Conservation (phyloP, 1,140 invertebrate genomes). For the Agrilus planipennis region DNA sequence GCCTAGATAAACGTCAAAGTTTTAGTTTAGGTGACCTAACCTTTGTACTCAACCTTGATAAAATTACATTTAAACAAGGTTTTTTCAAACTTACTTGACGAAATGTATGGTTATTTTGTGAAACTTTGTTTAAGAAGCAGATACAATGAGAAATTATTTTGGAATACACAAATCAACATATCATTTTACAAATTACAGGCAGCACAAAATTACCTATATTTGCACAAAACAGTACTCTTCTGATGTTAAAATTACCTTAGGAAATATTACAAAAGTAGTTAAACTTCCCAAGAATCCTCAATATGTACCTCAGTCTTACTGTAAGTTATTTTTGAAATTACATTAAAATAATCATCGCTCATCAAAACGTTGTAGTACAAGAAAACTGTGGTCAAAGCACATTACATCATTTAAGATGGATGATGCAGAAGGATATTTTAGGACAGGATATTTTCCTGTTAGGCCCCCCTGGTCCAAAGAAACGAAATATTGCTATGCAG, state of each 20-base stretch:
- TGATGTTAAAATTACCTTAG: conserved; percentile 62
- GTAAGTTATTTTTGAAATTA: conserved; percentile 43
- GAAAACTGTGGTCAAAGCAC: conserved; percentile 50
- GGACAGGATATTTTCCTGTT: conserved; percentile 94
- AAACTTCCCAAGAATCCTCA: conserved; percentile 53
- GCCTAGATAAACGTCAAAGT: too few species aligned
- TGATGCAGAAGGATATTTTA: conserved; percentile 85
- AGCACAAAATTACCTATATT: too few species aligned
- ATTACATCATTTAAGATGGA: conserved; percentile 80
- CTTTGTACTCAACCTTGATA: too few species aligned
- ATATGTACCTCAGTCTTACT: conserved; percentile 73
- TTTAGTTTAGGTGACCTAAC: too few species aligned
- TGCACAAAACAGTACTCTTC: too few species aligned
- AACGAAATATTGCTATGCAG: conserved; percentile 65
- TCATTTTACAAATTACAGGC: too few species aligned
- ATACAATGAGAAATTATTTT: too few species aligned
- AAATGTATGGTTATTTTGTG: too few species aligned
- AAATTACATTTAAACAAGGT: too few species aligned
- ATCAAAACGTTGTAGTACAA: conserved; percentile 15
- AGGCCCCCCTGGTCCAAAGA: conserved; percentile 72
- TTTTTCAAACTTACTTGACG: too few species aligned
- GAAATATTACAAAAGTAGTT: conserved; percentile 57
- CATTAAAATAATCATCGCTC: not conserved
- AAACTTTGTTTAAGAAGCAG: too few species aligned
- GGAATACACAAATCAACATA: too few species aligned